Percentiles rank a stretch among this genome's conserved stretches.
Evolutionary conservation across 2,797 vertebrate species (phyloP).

Genomic region (Rhinella marina): DNA sequence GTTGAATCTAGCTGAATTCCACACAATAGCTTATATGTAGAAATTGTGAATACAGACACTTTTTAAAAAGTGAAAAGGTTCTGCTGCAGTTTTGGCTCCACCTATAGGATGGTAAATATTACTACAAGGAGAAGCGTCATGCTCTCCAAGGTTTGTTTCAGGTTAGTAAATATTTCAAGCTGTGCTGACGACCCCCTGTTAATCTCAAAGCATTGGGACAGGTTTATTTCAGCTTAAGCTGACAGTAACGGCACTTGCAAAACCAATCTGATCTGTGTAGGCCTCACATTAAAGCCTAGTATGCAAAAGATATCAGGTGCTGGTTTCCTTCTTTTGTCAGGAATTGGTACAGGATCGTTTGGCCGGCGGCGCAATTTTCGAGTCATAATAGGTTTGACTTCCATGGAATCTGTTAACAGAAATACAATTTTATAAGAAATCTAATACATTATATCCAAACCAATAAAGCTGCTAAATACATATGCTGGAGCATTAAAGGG

Average conservation of each 20-base stretch:
- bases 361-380: conserved; percentile 92
- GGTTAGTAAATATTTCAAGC: too few species aligned
- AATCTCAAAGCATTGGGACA: too few species aligned
- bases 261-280: not conserved
- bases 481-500: too few species aligned
- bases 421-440: not conserved
- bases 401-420: conserved; percentile 90
- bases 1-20: not conserved
- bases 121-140: too few species aligned
- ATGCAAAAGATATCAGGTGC: conserved; percentile 94
- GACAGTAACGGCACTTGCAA: not conserved
- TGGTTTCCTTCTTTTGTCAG: conserved; percentile 96
- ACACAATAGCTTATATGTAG: not conserved
- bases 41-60: not conserved
- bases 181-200: too few species aligned
- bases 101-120: not conserved
- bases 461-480: not conserved
- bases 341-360: conserved; percentile 96
- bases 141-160: too few species aligned
- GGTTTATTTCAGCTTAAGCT: too few species aligned
- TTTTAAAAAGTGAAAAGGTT: too few species aligned
- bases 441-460: not conserved
- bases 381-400: conserved; percentile 98
- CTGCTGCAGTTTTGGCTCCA: not conserved
- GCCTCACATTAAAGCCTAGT: not conserved